Conservation (phyloP, 2,113 vertebrate species). For the Melierax canorus region DNA sequence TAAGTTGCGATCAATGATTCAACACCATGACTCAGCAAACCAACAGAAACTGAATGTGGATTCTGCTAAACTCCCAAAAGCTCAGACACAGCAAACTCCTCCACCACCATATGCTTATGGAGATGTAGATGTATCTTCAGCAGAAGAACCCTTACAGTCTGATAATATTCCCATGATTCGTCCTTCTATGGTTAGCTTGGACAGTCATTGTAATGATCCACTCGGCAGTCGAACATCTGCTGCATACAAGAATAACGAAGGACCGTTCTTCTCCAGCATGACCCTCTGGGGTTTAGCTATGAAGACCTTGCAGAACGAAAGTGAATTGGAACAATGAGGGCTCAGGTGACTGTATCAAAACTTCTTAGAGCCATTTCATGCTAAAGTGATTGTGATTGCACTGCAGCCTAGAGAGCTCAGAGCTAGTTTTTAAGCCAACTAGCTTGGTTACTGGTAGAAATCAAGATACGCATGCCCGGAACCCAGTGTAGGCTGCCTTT, state of each 20-base stretch:
- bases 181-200: slow-evolving; percentile 63
- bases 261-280: slow-evolving; percentile 88
- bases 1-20: slow-evolving; percentile 73
- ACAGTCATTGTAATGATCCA: slow-evolving; percentile 68
- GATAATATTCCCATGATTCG: slow-evolving; percentile 45
- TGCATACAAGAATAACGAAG: slow-evolving; percentile 73
- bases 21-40: slow-evolving; percentile 61
- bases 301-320: slow-evolving; percentile 93
- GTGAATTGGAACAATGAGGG: slow-evolving; percentile 81
- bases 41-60: slow-evolving; percentile 70
- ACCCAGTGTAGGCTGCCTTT: not conserved
- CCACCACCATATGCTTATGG: slow-evolving; percentile 6
- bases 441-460: not conserved
- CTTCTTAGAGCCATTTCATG: not conserved
- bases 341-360: not conserved
- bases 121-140: not conserved
- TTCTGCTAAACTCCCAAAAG: slow-evolving; percentile 71
- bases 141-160: slow-evolving; percentile 45
- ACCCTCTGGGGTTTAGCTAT: slow-evolving; percentile 91
- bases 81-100: slow-evolving; percentile 8
- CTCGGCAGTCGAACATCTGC: slow-evolving; percentile 58
- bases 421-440: not conserved
- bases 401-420: not conserved
- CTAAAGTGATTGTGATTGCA: not conserved
- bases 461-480: not conserved